These are phyloP conservation scores for Oppia nitens DNA, from an alignment of 1,140 invertebrate species.

Conservation along the genomic window DNA sequence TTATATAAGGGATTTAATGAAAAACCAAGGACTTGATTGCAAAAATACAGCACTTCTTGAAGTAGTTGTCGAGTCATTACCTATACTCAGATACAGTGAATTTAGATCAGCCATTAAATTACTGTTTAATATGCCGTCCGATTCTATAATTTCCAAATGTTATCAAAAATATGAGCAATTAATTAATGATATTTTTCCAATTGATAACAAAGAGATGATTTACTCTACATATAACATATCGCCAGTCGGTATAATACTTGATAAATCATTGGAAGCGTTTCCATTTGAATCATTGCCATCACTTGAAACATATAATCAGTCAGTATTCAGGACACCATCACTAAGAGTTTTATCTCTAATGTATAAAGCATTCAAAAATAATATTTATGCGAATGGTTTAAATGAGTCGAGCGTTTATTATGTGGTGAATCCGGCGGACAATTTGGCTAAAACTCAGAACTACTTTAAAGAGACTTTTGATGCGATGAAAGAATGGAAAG, in stretches of 20 bases:
- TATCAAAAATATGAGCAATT: not conserved
- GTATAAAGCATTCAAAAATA: slow-evolving; percentile 28
- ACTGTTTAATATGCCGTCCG: not conserved
- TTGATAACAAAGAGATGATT: slow-evolving; percentile 2
- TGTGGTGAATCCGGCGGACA: slow-evolving; percentile 46
- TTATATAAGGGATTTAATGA: not conserved
- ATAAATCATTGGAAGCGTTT: slow-evolving; percentile 8
- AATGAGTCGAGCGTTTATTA: slow-evolving; percentile 36
- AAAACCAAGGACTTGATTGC: not conserved
- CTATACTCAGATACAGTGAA: not conserved
- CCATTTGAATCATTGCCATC: slow-evolving; percentile 17
- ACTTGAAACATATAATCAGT: not conserved
- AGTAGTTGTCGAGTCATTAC: slow-evolving; percentile 11
- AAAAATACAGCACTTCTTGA: not conserved
- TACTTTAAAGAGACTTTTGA: slow-evolving; percentile 35
- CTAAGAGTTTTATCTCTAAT: slow-evolving; percentile 46
- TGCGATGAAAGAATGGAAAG: slow-evolving; percentile 38
- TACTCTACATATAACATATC: not conserved
- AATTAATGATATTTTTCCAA: not conserved
- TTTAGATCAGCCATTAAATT: not conserved
- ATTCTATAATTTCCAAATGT: not conserved
- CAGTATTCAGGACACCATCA: slow-evolving; percentile 52
- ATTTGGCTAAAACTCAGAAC: slow-evolving; percentile 47
- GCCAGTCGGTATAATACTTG: slow-evolving; percentile 15
- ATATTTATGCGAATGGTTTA: slow-evolving; percentile 1